phyloP scores from a whole-genome alignment of 2,113 vertebrate species.

The Mobula hypostoma region DNA sequence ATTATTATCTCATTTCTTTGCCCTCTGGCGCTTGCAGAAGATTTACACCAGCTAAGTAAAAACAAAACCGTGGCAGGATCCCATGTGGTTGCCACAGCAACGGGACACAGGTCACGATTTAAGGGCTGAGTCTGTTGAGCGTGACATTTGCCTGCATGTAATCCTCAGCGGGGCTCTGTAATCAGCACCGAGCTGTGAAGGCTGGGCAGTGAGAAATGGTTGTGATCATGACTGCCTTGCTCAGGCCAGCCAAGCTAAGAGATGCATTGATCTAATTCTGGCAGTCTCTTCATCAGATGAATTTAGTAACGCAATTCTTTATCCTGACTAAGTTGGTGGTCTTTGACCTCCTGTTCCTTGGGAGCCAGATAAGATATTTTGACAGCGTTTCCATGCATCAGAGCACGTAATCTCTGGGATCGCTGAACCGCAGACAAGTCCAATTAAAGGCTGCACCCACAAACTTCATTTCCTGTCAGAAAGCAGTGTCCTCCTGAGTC shows the following conservation, averaged over 20 bases:
- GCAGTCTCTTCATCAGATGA: neutral
- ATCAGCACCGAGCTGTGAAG: constrained; percentile 10
- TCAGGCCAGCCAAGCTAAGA: neutral
- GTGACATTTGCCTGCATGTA: constrained; percentile 12
- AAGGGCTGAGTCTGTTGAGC: neutral
- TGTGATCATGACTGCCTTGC: neutral
- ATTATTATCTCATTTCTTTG: neutral
- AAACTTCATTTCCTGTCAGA: constrained; percentile 10
- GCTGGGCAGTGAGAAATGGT: constrained; percentile 17
- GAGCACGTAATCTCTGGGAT: neutral
- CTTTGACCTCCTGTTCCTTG: neutral
- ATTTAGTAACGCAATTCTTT: neutral
- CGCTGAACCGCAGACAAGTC: neutral
- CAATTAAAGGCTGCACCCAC: constrained; percentile 22
- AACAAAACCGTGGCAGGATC: constrained; percentile 5
- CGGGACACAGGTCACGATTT: constrained; percentile 31
- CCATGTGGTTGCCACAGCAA: neutral
- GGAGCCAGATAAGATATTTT: neutral
- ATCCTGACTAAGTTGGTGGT: constrained; percentile 15
- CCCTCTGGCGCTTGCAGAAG: neutral
- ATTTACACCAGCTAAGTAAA: neutral
- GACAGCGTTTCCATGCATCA: neutral
- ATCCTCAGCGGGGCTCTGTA: neutral
- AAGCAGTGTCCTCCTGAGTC: neutral
- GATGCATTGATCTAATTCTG: neutral